phyloP scores from a whole-genome alignment of 1,140 invertebrate species.

The Saxidomus purpurata region DNA sequence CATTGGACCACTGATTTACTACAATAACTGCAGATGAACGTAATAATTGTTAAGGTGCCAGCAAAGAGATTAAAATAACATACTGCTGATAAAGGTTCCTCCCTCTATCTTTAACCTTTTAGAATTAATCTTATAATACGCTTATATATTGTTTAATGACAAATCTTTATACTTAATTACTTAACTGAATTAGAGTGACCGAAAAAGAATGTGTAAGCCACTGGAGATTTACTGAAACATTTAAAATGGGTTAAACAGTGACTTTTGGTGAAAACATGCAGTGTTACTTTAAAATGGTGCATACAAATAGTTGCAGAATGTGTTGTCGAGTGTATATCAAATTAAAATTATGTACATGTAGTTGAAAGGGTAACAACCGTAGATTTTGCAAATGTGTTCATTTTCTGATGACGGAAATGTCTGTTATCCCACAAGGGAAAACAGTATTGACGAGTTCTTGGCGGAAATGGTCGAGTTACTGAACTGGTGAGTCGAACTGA shows the following conservation, averaged over 20 bases:
- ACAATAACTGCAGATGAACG: background rate
- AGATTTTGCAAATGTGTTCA: background rate
- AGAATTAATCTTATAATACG: slow-evolving; percentile 14
- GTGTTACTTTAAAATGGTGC: no score
- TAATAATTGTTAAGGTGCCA: slow-evolving; percentile 7
- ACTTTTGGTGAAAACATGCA: no score
- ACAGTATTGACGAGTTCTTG: slow-evolving; percentile 56
- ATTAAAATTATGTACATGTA: no score
- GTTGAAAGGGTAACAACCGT: no score
- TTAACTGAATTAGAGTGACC: background rate
- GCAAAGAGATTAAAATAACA: slow-evolving; percentile 8
- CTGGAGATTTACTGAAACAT: background rate
- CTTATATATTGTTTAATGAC: background rate
- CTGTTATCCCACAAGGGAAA: slow-evolving; percentile 61
- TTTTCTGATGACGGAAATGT: slow-evolving; percentile 16
- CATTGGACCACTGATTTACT: background rate
- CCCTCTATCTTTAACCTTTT: background rate
- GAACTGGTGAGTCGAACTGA: background rate
- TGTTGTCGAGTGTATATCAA: no score
- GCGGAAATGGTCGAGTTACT: slow-evolving; percentile 53
- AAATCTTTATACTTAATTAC: background rate
- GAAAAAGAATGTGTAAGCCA: background rate
- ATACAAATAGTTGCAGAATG: no score
- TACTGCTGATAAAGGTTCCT: background rate
- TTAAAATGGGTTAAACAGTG: no score